Evolutionary conservation across 2,888 invertebrate species (phyloP).

Genomic region (Euspilapteryx auroguttella): DNA sequence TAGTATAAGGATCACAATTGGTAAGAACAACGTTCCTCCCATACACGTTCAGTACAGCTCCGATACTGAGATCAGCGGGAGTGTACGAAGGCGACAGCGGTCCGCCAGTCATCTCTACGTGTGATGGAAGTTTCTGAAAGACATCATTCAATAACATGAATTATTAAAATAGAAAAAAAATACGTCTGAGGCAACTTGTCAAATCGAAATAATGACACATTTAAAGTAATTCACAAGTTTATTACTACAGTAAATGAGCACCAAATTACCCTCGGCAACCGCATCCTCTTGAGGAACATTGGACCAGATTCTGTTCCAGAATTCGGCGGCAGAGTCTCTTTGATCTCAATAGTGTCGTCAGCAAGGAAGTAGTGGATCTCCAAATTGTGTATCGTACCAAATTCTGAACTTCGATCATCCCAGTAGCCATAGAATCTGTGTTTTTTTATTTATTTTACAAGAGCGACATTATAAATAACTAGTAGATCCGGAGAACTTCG

Average conservation of each 20-base stretch:
- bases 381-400: slow-evolving; percentile 76
- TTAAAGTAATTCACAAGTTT: too few relatives aligned
- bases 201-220: too few relatives aligned
- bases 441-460: too few relatives aligned
- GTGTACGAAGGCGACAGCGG: slow-evolving; percentile 48
- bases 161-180: too few relatives aligned
- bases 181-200: too few relatives aligned
- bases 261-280: slow-evolving; percentile 78
- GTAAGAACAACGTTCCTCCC: slow-evolving; percentile 80
- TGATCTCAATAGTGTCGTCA: slow-evolving; percentile 88
- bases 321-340: slow-evolving; percentile 69
- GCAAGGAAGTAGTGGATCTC: slow-evolving; percentile 84
- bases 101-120: slow-evolving; percentile 42
- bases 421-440: slow-evolving; percentile 84
- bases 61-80: slow-evolving; percentile 81
- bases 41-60: slow-evolving; percentile 77
- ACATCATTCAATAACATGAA: too few relatives aligned
- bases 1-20: slow-evolving; percentile 85
- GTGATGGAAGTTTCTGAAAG: slow-evolving; percentile 34
- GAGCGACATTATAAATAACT: too few relatives aligned
- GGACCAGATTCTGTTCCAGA: slow-evolving; percentile 72
- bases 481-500: too few relatives aligned
- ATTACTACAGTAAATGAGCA: too few relatives aligned
- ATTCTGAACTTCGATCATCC: slow-evolving; percentile 80
- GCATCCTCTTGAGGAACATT: slow-evolving; percentile 74